phyloP scores from a whole-genome alignment of 2,797 vertebrate species.

The Australoheros facetus region DNA sequence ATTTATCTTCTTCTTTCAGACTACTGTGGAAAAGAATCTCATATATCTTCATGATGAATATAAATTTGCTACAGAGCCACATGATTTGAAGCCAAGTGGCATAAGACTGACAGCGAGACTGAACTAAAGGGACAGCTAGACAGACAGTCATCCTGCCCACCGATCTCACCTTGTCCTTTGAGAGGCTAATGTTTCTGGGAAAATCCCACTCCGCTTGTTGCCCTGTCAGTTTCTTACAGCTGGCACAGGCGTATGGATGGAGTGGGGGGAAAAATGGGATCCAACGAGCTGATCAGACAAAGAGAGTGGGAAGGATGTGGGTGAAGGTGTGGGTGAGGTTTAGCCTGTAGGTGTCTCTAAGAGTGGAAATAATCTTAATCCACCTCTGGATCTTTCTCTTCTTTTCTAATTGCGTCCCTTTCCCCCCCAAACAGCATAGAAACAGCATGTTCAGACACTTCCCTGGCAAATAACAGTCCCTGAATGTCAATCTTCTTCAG shows the following conservation, averaged over 20 bases:
- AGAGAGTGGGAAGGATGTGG: slow-evolving; percentile 44
- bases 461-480: slow-evolving; percentile 40
- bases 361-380: slow-evolving; percentile 30
- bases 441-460: slow-evolving; percentile 48
- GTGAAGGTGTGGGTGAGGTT: slow-evolving; percentile 27
- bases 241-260: slow-evolving; percentile 53
- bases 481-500: slow-evolving; percentile 50
- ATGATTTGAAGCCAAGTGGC: slow-evolving; percentile 40
- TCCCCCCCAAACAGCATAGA: not conserved
- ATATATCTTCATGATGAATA: slow-evolving; percentile 53
- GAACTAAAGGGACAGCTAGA: slow-evolving; percentile 65
- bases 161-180: slow-evolving; percentile 69
- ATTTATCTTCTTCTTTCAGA: slow-evolving; percentile 51
- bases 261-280: slow-evolving; percentile 51
- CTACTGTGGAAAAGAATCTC: slow-evolving; percentile 40
- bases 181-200: slow-evolving; percentile 77
- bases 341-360: not conserved
- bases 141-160: slow-evolving; percentile 70
- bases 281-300: slow-evolving; percentile 38
- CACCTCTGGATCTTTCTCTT: slow-evolving; percentile 32
- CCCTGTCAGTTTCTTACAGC: slow-evolving; percentile 60
- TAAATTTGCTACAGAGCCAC: slow-evolving; percentile 22
- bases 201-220: slow-evolving; percentile 63
- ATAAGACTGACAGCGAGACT: slow-evolving; percentile 60
- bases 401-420: slow-evolving; percentile 39